Percentiles rank a stretch among this genome's conserved stretches.
Conservation (phyloP, 2,888 invertebrate species). For the Nyleta sp. region DNA sequence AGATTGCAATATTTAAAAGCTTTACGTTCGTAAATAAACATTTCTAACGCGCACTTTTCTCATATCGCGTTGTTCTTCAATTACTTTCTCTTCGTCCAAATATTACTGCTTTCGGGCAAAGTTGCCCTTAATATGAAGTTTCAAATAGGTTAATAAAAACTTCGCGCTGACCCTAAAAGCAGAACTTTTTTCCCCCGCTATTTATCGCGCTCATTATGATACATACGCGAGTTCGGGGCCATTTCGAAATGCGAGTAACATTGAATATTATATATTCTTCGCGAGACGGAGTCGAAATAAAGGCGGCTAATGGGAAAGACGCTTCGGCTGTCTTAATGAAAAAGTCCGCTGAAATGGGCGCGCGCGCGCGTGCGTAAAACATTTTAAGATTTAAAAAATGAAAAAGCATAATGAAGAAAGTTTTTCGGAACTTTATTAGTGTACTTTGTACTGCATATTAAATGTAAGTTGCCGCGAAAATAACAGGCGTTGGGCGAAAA, state of each 20-base stretch:
- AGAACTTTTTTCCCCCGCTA: not conserved
- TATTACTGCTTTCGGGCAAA: conserved; percentile 1
- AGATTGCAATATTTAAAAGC: not conserved
- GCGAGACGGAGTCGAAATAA: not conserved
- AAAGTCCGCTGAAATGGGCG: conserved; percentile 1
- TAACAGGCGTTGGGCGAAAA: conserved; percentile 11
- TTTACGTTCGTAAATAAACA: not conserved
- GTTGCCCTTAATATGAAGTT: conserved; percentile 10
- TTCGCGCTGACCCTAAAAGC: conserved; percentile 14
- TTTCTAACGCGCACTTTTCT: not conserved
- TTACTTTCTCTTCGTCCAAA: conserved; percentile 5
- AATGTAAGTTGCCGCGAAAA: conserved; percentile 34
- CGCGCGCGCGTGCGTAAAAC: conserved; percentile 13
- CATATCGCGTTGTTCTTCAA: not conserved
- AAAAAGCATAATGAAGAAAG: conserved; percentile 23
- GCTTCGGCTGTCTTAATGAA: conserved; percentile 2
- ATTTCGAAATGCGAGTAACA: not conserved
- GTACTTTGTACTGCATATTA: conserved; percentile 28
- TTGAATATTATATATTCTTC: not conserved
- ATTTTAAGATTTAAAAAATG: conserved; percentile 28
- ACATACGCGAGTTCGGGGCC: not conserved
- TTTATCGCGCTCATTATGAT: conserved; percentile 14
- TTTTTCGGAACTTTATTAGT: conserved; percentile 34
- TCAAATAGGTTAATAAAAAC: conserved; percentile 18
- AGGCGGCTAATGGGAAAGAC: not conserved